Percentiles rank a stretch among this genome's conserved stretches.
phyloP scores from a whole-genome alignment of 2,797 vertebrate genomes.

The Momotus momota region DNA sequence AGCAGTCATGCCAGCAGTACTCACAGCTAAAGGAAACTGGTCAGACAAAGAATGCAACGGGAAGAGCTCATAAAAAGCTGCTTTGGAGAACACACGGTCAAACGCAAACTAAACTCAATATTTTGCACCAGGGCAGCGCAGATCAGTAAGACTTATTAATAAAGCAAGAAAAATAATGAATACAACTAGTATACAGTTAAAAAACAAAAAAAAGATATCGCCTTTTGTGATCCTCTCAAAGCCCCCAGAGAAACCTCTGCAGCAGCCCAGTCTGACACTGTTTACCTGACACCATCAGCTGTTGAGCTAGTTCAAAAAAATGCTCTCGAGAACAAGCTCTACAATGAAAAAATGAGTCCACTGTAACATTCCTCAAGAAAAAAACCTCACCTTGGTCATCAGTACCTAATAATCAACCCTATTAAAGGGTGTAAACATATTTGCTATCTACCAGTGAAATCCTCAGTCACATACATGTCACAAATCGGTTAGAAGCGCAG shows the following conservation, averaged over 20 bases:
- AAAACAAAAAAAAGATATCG: rapidly evolving
- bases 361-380: background rate
- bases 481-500: background rate
- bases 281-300: background rate
- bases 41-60: slow-evolving; percentile 31
- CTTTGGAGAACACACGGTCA: background rate
- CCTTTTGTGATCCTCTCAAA: background rate
- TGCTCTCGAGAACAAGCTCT: background rate
- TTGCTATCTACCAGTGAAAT: background rate
- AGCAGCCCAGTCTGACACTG: background rate
- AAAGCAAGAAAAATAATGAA: background rate
- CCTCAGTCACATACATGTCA: background rate
- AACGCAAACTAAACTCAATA: background rate
- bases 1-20: background rate
- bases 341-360: background rate
- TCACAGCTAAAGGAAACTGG: background rate
- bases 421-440: background rate
- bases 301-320: background rate
- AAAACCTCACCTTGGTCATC: background rate
- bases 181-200: background rate
- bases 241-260: background rate
- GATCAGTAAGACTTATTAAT: background rate
- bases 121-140: background rate
- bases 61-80: background rate
- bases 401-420: background rate